Base-by-base conservation (phyloP, 2,797 vertebrate species). In the Sciaenops ocellatus region DNA sequence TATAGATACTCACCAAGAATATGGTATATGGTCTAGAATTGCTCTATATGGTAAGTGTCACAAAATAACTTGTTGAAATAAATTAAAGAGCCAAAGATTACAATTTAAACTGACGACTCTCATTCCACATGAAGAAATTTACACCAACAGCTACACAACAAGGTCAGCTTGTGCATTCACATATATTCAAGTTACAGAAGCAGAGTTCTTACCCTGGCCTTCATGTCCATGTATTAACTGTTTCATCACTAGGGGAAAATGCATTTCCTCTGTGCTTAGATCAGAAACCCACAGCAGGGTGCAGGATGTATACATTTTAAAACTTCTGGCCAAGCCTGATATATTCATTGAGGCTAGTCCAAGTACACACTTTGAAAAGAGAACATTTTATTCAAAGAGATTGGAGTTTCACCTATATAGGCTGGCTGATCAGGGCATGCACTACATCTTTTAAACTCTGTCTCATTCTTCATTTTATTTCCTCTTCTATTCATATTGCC, bases 321-420 rank as follows among this genome's bases (percentile, higher is more conserved):
- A 75, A 86, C 66, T 63, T 67, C 18, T 56, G 61, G 50, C 38
- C 84, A 54, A 38, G 50, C 3, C 34, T 70, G 69, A 84, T 82
- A 48, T 65, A 78, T 85, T 88, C 65, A 87, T 30, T 51, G 61
- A 82, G 65, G 68, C 62, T 73, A 76, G 61, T 76, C 77, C 48
- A 68, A 50, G 52, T 16, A 46, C 38, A 78, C 51, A 71, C 34
- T 86, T 76, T 74, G 61, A 24, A 85, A 78, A 78, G 24, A 62
- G 26, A 51, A 76, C 87, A 52, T 88, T 87, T 89, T 78, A 89
- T 89, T 88, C 41, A 88, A 55, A 85, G 34, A 46, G 62, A 70
- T 22, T 56, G 26, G 13, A 84, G 46, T 55, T 61, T 89, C 71
- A 83, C 76, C 82, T 85, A 55, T 66, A 48, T 69, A 79, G 69